phyloP scores from a whole-genome alignment of 64 coral and sea anemone genomes.

The Stichodactyla helianthus region DNA sequence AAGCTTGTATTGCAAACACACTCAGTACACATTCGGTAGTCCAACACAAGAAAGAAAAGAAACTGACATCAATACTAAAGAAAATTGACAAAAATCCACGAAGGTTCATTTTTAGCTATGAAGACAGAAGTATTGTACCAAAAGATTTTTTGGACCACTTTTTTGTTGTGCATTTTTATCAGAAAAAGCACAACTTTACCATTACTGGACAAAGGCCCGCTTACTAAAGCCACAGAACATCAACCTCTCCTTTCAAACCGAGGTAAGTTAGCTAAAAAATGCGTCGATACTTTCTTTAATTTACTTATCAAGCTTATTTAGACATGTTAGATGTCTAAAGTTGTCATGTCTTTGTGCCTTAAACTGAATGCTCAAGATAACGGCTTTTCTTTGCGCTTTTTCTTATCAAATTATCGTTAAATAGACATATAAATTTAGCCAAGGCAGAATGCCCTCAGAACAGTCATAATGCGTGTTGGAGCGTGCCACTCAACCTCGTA shows the following conservation, averaged over 20 bases:
- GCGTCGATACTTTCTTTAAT: not conserved
- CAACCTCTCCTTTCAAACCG: not conserved
- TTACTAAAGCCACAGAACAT: not conserved
- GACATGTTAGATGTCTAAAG: too few relatives aligned
- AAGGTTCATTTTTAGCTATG: not conserved
- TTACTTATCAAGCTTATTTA: too few relatives aligned
- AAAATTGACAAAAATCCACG: not conserved
- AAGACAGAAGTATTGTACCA: not conserved
- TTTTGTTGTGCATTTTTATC: not conserved
- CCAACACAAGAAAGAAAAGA: not conserved
- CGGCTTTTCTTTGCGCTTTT: too few relatives aligned
- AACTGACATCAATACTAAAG: not conserved
- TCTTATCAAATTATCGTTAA: too few relatives aligned
- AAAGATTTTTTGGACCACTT: not conserved
- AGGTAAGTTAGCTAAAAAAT: not conserved
- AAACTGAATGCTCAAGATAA: too few relatives aligned
- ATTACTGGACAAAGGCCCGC: not conserved
- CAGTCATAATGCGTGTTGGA: not conserved
- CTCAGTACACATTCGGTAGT: not conserved
- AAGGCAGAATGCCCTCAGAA: too few relatives aligned
- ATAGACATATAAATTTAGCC: too few relatives aligned
- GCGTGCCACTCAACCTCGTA: not conserved
- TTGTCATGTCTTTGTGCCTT: too few relatives aligned
- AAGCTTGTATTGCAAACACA: not conserved
- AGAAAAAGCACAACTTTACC: not conserved